Percentiles rank a stretch among this genome's conserved stretches.
These are phyloP conservation scores for Cerceris ruficornis DNA, from an alignment of 2,888 invertebrate genomes.

Conservation along the genomic window DNA sequence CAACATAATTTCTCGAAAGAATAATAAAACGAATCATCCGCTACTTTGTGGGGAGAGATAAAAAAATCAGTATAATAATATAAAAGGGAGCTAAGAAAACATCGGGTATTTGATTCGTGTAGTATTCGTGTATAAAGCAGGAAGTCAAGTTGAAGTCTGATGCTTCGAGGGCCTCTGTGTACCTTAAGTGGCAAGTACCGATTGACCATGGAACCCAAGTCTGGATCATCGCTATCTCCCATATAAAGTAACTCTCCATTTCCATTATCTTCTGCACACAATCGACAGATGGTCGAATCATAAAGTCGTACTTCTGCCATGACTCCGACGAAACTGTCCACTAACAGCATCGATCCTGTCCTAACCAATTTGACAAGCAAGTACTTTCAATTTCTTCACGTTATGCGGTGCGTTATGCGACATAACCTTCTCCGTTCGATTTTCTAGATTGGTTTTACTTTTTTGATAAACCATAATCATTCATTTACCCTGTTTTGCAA, in stretches of 20 bases:
- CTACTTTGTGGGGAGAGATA: neutral
- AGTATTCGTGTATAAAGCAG: constrained; percentile 70
- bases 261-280: constrained; percentile 89
- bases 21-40: no score
- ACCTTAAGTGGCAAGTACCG: constrained; percentile 90
- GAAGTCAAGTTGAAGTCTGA: constrained; percentile 78
- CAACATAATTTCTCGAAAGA: no score
- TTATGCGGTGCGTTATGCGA: neutral
- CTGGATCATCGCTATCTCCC: constrained; percentile 76
- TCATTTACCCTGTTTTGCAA: no score
- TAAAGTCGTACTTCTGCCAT: constrained; percentile 83
- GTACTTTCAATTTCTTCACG: constrained; percentile 13
- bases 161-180: constrained; percentile 69
- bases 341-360: constrained; percentile 51
- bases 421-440: neutral
- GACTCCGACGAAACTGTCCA: constrained; percentile 34
- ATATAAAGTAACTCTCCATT: constrained; percentile 87
- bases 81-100: constrained; percentile 24
- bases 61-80: constrained; percentile 12
- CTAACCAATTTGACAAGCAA: constrained; percentile 49
- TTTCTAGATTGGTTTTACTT: neutral
- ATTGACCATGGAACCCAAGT: constrained; percentile 87
- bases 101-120: constrained; percentile 75
- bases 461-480: no score
- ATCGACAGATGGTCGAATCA: constrained; percentile 88